These are phyloP conservation scores for Ochotona princeps DNA, from an alignment of 2,113 vertebrate genomes.

Conservation along the genomic window DNA sequence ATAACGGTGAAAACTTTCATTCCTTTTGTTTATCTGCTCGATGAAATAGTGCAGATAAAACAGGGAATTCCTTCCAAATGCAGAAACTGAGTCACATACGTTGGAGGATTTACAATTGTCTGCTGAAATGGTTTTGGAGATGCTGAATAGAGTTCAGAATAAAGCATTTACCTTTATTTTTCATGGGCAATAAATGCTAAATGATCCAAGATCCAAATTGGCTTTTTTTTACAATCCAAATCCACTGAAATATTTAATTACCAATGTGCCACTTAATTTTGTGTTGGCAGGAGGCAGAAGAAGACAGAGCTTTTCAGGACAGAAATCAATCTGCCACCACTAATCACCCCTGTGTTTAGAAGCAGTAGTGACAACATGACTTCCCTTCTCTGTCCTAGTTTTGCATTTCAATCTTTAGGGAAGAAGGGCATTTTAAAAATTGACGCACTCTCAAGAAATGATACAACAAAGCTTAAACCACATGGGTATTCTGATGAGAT, in stretches of 20 bases:
- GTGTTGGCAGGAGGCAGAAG: conserved; percentile 20
- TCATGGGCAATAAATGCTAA: conserved; percentile 57
- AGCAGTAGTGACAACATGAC: background rate
- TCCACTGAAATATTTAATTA: conserved; percentile 70
- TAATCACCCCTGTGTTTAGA: conserved; percentile 32
- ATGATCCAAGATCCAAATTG: conserved; percentile 46
- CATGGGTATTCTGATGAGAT: background rate
- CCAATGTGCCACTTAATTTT: conserved; percentile 42
- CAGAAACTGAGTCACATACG: background rate
- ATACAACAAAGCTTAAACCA: conserved; percentile 32
- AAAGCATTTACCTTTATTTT: conserved; percentile 58
- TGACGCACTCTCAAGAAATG: background rate
- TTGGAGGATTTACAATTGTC: conserved; percentile 36
- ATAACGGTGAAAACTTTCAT: background rate
- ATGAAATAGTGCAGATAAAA: background rate
- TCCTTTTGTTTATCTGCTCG: background rate
- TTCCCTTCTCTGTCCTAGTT: conserved; percentile 34
- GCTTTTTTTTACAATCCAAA: conserved; percentile 30
- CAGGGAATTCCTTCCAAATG: background rate
- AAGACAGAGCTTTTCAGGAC: conserved; percentile 42
- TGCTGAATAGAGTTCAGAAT: conserved; percentile 27
- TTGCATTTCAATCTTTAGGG: conserved; percentile 52
- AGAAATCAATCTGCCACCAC: conserved; percentile 52
- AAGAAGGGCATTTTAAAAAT: conserved; percentile 1
- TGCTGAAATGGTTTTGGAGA: conserved; percentile 44